Evolutionary conservation across 2,113 vertebrate species (phyloP).

Genomic region (Micronycteris hirsuta): DNA sequence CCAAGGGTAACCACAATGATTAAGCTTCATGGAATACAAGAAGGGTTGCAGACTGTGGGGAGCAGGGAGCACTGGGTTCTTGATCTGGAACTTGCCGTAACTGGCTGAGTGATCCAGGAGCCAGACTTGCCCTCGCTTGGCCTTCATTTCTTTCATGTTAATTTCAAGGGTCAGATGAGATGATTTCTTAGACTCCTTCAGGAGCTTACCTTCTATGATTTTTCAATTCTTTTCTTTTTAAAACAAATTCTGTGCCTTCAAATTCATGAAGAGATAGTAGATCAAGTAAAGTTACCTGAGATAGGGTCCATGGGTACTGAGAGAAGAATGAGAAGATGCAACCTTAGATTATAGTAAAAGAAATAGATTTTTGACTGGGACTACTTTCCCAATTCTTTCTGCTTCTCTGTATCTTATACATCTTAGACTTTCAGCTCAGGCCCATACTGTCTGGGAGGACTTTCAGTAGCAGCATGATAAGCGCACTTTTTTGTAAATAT

Average conservation of each 20-base stretch:
- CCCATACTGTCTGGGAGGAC: not conserved
- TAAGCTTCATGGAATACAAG: not conserved
- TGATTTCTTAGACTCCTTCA: not conserved
- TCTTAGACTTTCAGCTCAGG: not conserved
- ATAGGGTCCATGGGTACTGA: not conserved
- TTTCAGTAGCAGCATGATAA: not conserved
- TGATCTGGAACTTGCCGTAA: not conserved
- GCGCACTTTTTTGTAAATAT: conserved; percentile 8
- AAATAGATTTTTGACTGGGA: not conserved
- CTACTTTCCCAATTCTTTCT: not conserved
- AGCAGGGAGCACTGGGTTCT: not conserved
- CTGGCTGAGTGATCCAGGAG: not conserved
- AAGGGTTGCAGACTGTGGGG: not conserved
- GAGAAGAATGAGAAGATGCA: not conserved
- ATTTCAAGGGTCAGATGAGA: not conserved
- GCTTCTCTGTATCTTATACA: not conserved
- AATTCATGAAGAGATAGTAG: not conserved
- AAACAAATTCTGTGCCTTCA: not conserved
- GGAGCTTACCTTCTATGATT: not conserved
- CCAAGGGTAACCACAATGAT: not conserved
- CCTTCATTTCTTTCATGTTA: not conserved
- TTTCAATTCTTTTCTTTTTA: not conserved
- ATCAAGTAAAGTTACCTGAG: not conserved
- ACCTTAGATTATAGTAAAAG: not conserved
- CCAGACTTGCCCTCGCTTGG: not conserved